Percentiles rank a stretch among this genome's conserved stretches.
Conservation (phyloP, 1,140 invertebrate genomes). For the Tetranychus cinnabarinus region DNA sequence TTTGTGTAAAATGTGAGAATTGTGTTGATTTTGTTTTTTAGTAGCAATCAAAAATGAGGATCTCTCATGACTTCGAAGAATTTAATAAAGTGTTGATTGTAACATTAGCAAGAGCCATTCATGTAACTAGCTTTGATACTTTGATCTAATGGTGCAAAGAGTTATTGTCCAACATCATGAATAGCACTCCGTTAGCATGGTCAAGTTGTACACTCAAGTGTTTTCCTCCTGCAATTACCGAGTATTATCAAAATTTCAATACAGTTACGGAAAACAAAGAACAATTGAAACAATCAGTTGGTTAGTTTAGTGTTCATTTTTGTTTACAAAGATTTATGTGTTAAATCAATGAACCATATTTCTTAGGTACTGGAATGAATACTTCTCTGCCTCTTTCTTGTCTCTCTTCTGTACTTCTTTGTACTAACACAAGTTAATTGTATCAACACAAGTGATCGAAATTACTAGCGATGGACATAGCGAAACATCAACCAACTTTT, state of each 20-base stretch:
- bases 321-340: slow-evolving; percentile 23
- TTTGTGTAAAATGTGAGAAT: too few relatives aligned
- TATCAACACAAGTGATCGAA: too few relatives aligned
- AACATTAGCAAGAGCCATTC: slow-evolving; percentile 75
- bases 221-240: slow-evolving; percentile 20
- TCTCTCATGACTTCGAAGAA: slow-evolving; percentile 82
- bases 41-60: slow-evolving; percentile 14
- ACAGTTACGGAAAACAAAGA: too few relatives aligned
- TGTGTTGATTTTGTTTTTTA: too few relatives aligned
- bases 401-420: too few relatives aligned
- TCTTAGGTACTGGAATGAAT: too few relatives aligned
- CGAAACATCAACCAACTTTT: too few relatives aligned
- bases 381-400: too few relatives aligned
- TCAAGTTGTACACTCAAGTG: slow-evolving; percentile 69
- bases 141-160: slow-evolving; percentile 68
- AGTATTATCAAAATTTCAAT: slow-evolving; percentile 36
- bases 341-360: too few relatives aligned
- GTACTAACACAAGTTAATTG: too few relatives aligned
- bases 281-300: too few relatives aligned
- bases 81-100: slow-evolving; percentile 55
- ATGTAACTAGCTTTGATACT: slow-evolving; percentile 48
- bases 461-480: too few relatives aligned
- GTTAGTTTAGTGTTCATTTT: slow-evolving; percentile 33
- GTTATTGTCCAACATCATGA: slow-evolving; percentile 63
- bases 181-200: slow-evolving; percentile 68